phyloP scores from a whole-genome alignment of 2,888 invertebrate species.

The Parnassius apollo region DNA sequence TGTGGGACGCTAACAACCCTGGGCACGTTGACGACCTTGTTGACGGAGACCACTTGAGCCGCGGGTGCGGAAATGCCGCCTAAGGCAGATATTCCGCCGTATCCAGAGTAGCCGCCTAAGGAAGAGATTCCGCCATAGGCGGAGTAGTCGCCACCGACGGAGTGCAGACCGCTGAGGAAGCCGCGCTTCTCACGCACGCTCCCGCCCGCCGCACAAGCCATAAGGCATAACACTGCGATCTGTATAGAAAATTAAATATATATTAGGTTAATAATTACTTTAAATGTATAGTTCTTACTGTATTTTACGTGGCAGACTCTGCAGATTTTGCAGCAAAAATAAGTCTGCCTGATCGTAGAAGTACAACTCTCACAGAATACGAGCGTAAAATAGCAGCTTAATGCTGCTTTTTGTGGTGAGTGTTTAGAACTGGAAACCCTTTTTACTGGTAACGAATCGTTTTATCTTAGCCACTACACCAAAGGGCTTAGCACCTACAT shows the following conservation, averaged over 20 bases:
- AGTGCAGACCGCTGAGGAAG: slow-evolving; percentile 23
- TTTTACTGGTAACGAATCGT: too few species aligned
- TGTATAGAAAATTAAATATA: not conserved
- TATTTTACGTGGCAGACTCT: too few species aligned
- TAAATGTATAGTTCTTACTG: too few species aligned
- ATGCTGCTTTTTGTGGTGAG: too few species aligned
- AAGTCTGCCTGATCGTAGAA: too few species aligned
- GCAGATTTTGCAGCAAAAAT: too few species aligned
- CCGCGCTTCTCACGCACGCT: slow-evolving; percentile 28
- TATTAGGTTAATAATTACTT: too few species aligned
- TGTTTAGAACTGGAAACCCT: too few species aligned
- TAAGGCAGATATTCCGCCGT: not conserved
- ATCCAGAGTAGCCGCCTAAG: slow-evolving; percentile 9
- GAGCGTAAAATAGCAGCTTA: too few species aligned
- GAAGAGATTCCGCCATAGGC: slow-evolving; percentile 23
- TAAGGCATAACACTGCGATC: slow-evolving; percentile 22
- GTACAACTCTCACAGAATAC: too few species aligned
- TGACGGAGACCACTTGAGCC: slow-evolving; percentile 44
- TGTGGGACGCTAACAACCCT: slow-evolving; percentile 46
- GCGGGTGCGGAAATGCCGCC: slow-evolving; percentile 34
- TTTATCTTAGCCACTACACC: too few species aligned
- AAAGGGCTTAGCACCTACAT: too few species aligned
- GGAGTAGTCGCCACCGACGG: slow-evolving; percentile 32
- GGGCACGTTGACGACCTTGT: slow-evolving; percentile 48
- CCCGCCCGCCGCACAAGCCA: slow-evolving; percentile 18